Evolutionary conservation across 2,797 vertebrate species (phyloP).

Genomic region (Hylomyscus alleni): DNA sequence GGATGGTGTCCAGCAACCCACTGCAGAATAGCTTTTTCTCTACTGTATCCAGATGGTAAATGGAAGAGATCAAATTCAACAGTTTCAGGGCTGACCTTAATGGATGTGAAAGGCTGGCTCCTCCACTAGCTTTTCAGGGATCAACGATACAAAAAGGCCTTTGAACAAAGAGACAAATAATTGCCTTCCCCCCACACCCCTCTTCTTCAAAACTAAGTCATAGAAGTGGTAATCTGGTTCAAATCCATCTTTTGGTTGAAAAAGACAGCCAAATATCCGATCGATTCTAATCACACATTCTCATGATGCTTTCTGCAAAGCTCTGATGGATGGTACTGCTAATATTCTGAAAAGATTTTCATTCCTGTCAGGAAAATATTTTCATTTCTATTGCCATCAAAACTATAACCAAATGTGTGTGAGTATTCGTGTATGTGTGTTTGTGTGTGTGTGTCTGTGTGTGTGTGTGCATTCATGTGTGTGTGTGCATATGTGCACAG

Average conservation of each 20-base stretch:
- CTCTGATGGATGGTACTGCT: slow-evolving; percentile 68
- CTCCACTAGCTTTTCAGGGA: slow-evolving; percentile 75
- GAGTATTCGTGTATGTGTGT: background rate
- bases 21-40: slow-evolving; percentile 82
- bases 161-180: slow-evolving; percentile 85
- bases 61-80: slow-evolving; percentile 86
- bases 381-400: slow-evolving; percentile 58
- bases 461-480: background rate
- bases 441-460: background rate
- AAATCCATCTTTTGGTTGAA: slow-evolving; percentile 81
- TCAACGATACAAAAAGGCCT: slow-evolving; percentile 68
- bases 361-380: slow-evolving; percentile 63
- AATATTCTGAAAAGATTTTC: slow-evolving; percentile 57
- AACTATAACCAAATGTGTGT: background rate
- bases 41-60: slow-evolving; percentile 87
- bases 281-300: slow-evolving; percentile 76
- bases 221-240: slow-evolving; percentile 80
- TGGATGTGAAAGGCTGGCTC: slow-evolving; percentile 84
- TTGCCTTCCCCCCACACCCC: slow-evolving; percentile 27
- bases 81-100: slow-evolving; percentile 82
- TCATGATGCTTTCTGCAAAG: slow-evolving; percentile 74
- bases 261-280: slow-evolving; percentile 80
- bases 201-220: slow-evolving; percentile 77
- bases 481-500: background rate
- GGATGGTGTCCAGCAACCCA: slow-evolving; percentile 84